phyloP scores from a whole-genome alignment of 1,140 invertebrate genomes.

The Brachionus paranguensis region DNA sequence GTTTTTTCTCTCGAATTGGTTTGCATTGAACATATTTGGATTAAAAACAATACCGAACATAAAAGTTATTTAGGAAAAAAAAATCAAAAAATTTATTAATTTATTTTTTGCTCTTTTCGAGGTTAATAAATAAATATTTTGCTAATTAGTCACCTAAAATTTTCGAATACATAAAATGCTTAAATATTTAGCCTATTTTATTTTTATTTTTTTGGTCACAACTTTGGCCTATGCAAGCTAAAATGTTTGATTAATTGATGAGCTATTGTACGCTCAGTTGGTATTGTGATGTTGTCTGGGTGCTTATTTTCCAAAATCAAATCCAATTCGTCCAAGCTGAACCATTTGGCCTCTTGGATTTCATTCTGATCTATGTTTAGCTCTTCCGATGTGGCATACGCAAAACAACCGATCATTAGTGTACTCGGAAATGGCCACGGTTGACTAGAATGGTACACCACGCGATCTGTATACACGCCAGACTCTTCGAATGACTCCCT shows the following conservation, averaged over 20 bases:
- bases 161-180: neutral
- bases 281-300: slow-evolving; percentile 54
- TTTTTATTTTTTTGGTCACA: neutral
- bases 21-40: neutral
- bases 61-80: neutral
- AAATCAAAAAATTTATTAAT: neutral
- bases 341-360: slow-evolving; percentile 61
- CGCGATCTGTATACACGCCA: slow-evolving; percentile 57
- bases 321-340: slow-evolving; percentile 55
- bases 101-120: slow-evolving; percentile 4
- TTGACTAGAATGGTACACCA: slow-evolving; percentile 59
- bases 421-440: slow-evolving; percentile 61
- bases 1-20: neutral
- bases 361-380: slow-evolving; percentile 57
- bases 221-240: slow-evolving; percentile 43
- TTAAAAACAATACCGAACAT: neutral
- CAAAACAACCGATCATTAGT: slow-evolving; percentile 60
- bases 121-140: slow-evolving; percentile 35
- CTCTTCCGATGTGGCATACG: slow-evolving; percentile 49
- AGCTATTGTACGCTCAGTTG: slow-evolving; percentile 59
- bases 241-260: slow-evolving; percentile 59
- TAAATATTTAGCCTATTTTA: neutral
- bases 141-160: neutral
- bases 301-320: slow-evolving; percentile 50
- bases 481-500: slow-evolving; percentile 62